A percentile compares a stretch with the other conserved stretches of the same genome.
phyloP scores from a whole-genome alignment of 2,797 vertebrate genomes.

The Neoniphon sammara region DNA sequence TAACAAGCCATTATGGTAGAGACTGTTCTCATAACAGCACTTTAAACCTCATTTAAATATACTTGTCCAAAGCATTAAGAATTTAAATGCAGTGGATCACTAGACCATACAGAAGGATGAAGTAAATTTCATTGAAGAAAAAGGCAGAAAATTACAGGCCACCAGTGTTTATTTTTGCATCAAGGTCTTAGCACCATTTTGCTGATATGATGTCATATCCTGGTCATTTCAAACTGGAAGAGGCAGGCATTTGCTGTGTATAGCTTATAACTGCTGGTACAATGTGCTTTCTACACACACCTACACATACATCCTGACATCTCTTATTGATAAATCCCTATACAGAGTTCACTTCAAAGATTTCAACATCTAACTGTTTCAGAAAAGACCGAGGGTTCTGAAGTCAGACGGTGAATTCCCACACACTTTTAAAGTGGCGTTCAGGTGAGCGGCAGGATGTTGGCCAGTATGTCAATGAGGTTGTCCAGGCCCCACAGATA shows the following conservation, averaged over 20 bases:
- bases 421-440: neutral
- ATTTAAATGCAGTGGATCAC: neutral
- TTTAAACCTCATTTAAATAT: neutral
- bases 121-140: neutral
- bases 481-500: conserved; percentile 91
- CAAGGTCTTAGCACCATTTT: conserved; percentile 42
- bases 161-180: conserved; percentile 4
- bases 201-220: conserved; percentile 41
- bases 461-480: conserved; percentile 80
- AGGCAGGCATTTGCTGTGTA: neutral
- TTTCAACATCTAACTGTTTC: neutral
- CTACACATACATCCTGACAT: neutral
- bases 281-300: conserved; percentile 27
- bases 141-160: conserved; percentile 13
- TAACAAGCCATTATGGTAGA: neutral
- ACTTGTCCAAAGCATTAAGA: neutral
- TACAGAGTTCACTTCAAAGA: neutral
- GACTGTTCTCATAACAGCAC: neutral
- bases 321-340: neutral
- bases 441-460: conserved; percentile 68
- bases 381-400: neutral
- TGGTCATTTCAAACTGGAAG: neutral
- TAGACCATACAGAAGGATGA: neutral
- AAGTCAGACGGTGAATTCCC: neutral
- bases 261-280: conserved; percentile 23